Percentiles rank a stretch among this genome's conserved stretches.
Evolutionary conservation across 92 coral and sea anemone species (phyloP).

Genomic region (Phymanthus crucifer): DNA sequence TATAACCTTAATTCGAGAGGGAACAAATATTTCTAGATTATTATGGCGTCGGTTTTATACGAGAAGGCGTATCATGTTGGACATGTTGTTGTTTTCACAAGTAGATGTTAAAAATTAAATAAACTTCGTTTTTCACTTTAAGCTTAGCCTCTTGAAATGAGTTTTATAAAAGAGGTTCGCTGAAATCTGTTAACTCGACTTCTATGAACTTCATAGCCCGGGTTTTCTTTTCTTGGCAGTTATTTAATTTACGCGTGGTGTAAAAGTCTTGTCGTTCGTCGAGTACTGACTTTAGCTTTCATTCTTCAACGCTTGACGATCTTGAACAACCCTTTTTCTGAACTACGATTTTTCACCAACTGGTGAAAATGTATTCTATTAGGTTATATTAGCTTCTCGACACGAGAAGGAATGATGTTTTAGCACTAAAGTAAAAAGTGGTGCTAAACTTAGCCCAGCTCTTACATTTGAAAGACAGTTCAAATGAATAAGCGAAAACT

Average conservation of each 20-base stretch:
- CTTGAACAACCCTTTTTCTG: background rate
- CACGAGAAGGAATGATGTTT: background rate
- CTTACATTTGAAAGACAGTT: conserved; percentile 21
- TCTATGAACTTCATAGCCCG: background rate
- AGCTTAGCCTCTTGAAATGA: background rate
- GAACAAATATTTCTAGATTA: background rate
- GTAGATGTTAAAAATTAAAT: conserved; percentile 9
- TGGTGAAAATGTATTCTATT: background rate
- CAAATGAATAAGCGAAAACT: conserved; percentile 16
- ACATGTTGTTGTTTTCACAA: conserved; percentile 19
- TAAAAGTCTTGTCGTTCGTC: background rate
- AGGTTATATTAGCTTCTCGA: background rate
- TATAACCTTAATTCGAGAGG: background rate
- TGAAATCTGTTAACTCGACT: conserved; percentile 4
- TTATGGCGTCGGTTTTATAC: background rate
- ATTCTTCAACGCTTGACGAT: background rate
- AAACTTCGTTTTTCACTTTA: conserved; percentile 1
- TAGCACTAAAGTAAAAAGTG: background rate
- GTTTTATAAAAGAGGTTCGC: conserved; percentile 1
- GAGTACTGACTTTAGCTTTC: background rate
- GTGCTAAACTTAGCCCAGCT: background rate
- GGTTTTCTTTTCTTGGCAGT: background rate
- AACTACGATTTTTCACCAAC: background rate
- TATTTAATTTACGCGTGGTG: background rate
- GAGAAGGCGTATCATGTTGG: conserved; percentile 3